Conservation (phyloP, 2,888 invertebrate species). For the Sturmia bella region DNA sequence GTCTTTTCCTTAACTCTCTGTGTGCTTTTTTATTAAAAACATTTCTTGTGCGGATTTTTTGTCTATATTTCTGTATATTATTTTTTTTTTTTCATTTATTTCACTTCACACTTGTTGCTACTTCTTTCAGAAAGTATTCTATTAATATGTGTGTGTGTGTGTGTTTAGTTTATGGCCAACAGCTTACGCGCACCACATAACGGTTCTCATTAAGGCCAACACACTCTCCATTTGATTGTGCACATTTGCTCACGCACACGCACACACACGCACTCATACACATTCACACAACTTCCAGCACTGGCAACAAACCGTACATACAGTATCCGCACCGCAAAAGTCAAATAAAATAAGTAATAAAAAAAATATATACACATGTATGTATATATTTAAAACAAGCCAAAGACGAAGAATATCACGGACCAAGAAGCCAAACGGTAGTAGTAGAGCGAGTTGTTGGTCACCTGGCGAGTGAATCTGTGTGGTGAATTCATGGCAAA, state of each 20-base stretch:
- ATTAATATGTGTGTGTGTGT: slow-evolving; percentile 21
- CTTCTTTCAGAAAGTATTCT: slow-evolving; percentile 22
- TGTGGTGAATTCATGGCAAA: not conserved
- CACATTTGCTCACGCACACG: slow-evolving; percentile 26
- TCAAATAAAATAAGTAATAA: not conserved
- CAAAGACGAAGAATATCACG: slow-evolving; percentile 52
- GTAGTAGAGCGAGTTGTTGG: slow-evolving; percentile 29
- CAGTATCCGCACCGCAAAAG: slow-evolving; percentile 10
- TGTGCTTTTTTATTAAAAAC: slow-evolving; percentile 31
- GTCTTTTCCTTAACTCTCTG: slow-evolving; percentile 21
- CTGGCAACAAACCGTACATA: not conserved
- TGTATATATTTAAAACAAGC: slow-evolving; percentile 26
- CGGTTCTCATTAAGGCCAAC: slow-evolving; percentile 82
- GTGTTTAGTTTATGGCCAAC: slow-evolving; percentile 67
- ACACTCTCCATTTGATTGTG: slow-evolving; percentile 64
- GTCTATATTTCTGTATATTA: slow-evolving; percentile 29
- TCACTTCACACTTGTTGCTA: slow-evolving; percentile 42
- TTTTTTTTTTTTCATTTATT: slow-evolving; percentile 16
- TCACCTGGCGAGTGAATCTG: slow-evolving; percentile 11
- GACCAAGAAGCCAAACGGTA: slow-evolving; percentile 57
- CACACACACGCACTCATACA: slow-evolving; percentile 25
- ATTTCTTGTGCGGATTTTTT: slow-evolving; percentile 40
- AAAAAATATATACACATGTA: too few relatives aligned
- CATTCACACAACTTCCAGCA: not conserved
- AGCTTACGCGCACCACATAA: slow-evolving; percentile 76